Base-by-base conservation (phyloP, 2,797 vertebrate genomes). In the Botia kubotai region DNA sequence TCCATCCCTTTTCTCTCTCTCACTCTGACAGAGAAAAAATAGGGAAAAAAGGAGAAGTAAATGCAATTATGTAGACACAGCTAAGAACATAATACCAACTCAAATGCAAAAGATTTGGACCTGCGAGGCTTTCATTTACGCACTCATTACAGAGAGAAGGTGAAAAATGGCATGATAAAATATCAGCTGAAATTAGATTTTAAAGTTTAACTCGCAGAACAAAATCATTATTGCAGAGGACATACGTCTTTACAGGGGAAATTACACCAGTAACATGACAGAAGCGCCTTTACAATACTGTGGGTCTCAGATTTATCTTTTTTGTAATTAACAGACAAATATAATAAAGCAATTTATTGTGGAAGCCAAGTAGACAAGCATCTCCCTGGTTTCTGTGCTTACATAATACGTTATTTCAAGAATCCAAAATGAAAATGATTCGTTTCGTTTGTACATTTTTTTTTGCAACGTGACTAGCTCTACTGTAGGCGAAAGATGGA, bases 141-240 rank as follows among this genome's bases (percentile, higher is more conserved):
- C 46, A 73, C 76, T 83, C 82, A 83, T 82, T 83, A 82, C 72
- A 13, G 67, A 72, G 73, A 74, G 62, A 85, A 72, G 72, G 50
- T 82, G 83, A 83, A 81, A 87, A 85, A 87, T 83, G 65, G 72
- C 81, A 82, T 67, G 68, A 72, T 85, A 85, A 58, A 83, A 85
- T 81, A 82, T 82, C 50, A 79, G 72, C 76, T 77, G 58, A 87
- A 85, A 85, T 85, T n/a, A 85, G 82, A 82, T 85, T 85, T 85
- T 83, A 77, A 85, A 87, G 69, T 85, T 82, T 85, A 83, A 87
- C 79, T 83, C 69, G 55, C 58, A 70, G 74, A 82, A 85, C 75
- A 65, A 60, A 83, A 84, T 67, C 53, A 82, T 82, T 85, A 81
- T 81, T 85, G 77, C 60, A 62, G 70, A 33, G 75, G 79, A 82